Evolutionary conservation across 2,797 vertebrate genomes (phyloP), one percentile per base, ranked within the genome.

Genomic region (Liasis olivaceus): DNA sequence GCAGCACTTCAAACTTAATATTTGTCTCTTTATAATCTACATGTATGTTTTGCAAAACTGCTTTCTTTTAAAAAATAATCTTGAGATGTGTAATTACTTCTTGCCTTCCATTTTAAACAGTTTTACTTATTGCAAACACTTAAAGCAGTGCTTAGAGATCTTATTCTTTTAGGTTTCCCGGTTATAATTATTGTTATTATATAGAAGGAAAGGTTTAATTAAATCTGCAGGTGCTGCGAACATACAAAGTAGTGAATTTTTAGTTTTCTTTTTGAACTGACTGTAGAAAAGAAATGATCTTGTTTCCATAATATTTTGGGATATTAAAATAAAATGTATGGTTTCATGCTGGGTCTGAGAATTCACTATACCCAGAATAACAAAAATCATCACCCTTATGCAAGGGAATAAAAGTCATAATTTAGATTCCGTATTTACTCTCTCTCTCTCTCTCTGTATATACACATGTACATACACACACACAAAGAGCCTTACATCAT

Each of bases 121-220:
- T 66, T 91, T 91, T 92, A 93, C 93, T 88, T 93, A 94, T 87
- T 94, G 85, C 69, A 96, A 94, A 95, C 89, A 96, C 36, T 85
- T 86, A 94, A 96, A 97, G 95, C 81, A 36, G 77, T 69, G 20
- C 91, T 92, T 93, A 77, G 87, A 94, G 47, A 94, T 86, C 0
- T 1, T 91, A 93, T 91, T 95, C 94, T 59, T 95, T 94, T 95
- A 81, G 93, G 88, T 93, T 97, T 96, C 87, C 93, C 63, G 91
- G 88, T 93, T 88, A 47, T 95, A 96, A 95, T 91, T 93, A 94
- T 94, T 95, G 93, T 95, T 90, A 93, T 90, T 93, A 95, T 85
- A 85, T 47, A 86, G 36, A 96, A 95, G 20, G 59, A 92, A 96
- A 95, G 86, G 94, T 89, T 64, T 8, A 95, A 96, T 94, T 95